A percentile compares a stretch with the other conserved stretches of the same genome.
These are phyloP conservation scores for Spheniscus mendiculus DNA, from an alignment of 2,113 vertebrate genomes.

Conservation along the genomic window DNA sequence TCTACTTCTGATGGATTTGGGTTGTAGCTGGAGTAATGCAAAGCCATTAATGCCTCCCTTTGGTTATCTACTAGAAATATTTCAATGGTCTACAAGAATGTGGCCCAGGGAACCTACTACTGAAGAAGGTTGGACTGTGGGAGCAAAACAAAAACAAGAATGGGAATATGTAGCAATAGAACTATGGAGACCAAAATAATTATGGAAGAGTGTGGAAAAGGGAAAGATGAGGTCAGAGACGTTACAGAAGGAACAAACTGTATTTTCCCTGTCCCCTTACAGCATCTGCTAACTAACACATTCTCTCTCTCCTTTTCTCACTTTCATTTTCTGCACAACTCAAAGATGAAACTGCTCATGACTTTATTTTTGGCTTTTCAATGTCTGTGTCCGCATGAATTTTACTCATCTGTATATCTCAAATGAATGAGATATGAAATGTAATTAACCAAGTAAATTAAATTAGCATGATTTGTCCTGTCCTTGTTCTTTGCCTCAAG, in stretches of 20 bases:
- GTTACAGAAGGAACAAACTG: constrained; percentile 40
- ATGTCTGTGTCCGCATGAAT: constrained; percentile 23
- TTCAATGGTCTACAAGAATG: not conserved
- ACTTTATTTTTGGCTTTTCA: constrained; percentile 68
- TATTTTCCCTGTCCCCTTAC: constrained; percentile 44
- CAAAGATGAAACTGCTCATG: constrained; percentile 32
- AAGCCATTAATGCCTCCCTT: not conserved
- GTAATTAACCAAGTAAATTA: constrained; percentile 68
- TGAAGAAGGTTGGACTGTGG: not conserved
- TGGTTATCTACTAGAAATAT: not conserved
- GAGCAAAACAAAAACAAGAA: not conserved
- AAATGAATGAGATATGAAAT: constrained; percentile 61
- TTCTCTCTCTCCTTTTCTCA: constrained; percentile 56
- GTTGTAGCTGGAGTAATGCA: not conserved
- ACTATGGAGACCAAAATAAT: not conserved
- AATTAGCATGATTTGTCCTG: constrained; percentile 57
- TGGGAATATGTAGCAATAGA: not conserved
- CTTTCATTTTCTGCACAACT: constrained; percentile 54
- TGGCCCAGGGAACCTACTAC: not conserved
- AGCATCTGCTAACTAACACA: constrained; percentile 56
- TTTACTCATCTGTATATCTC: constrained; percentile 56
- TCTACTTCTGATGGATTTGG: not conserved
- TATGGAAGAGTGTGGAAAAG: not conserved
- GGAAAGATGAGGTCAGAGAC: constrained; percentile 47
- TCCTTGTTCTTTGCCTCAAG: constrained; percentile 46